phyloP scores from a whole-genome alignment of 2,797 vertebrate species.

The Pampus argenteus region DNA sequence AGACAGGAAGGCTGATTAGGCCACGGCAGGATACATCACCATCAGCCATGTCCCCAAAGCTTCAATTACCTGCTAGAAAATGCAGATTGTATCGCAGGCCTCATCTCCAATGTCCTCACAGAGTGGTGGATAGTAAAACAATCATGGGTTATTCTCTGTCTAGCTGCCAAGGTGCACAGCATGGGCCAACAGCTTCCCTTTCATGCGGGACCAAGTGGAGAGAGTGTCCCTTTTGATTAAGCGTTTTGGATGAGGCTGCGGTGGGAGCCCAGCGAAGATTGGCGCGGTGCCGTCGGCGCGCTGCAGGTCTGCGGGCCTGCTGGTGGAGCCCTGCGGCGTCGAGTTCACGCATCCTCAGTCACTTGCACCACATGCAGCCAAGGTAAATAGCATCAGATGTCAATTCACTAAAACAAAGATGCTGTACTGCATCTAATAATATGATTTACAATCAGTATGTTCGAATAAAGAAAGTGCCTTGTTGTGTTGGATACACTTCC shows the following conservation, averaged over 20 bases:
- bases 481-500: no score
- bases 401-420: background rate
- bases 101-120: conserved; percentile 23
- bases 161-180: conserved; percentile 60
- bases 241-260: conserved; percentile 52
- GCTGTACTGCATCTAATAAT: conserved; percentile 1
- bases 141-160: conserved; percentile 46
- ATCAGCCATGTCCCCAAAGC: conserved; percentile 43
- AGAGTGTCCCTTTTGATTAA: conserved; percentile 71
- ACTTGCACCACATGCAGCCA: conserved; percentile 24
- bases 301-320: conserved; percentile 48
- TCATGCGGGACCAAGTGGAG: conserved; percentile 55
- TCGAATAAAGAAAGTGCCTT: background rate
- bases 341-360: conserved; percentile 49
- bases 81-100: conserved; percentile 51
- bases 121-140: conserved; percentile 14
- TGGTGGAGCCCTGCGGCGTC: conserved; percentile 36
- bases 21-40: conserved; percentile 34
- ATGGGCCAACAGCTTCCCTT: conserved; percentile 57
- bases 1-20: conserved; percentile 60
- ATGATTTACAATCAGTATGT: conserved; percentile 19
- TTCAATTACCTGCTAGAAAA: conserved; percentile 63
- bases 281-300: conserved; percentile 44
- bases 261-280: conserved; percentile 48
- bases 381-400: conserved; percentile 31